phyloP scores from a whole-genome alignment of 2,797 vertebrate genomes.

The Anguilla obscura region DNA sequence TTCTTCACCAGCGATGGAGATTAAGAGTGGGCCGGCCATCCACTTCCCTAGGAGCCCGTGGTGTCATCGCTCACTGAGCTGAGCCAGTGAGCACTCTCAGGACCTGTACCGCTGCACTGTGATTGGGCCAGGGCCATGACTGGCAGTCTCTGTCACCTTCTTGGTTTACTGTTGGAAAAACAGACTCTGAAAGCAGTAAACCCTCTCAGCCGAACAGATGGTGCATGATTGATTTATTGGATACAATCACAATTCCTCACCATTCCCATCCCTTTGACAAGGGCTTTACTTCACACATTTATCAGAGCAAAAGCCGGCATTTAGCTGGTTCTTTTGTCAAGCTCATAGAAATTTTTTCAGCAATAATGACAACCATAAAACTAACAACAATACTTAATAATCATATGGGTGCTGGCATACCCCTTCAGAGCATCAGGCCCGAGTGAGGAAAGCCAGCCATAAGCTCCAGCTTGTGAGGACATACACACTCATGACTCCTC shows the following conservation, averaged over 20 bases:
- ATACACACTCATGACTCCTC: neutral
- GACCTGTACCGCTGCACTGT: neutral
- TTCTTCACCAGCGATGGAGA: neutral
- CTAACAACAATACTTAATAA: neutral
- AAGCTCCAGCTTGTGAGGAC: neutral
- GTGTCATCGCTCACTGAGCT: neutral
- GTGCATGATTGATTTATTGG: constrained; percentile 27
- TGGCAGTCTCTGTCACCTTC: neutral
- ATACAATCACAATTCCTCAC: neutral
- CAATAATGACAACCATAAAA: neutral
- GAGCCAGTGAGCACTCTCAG: neutral
- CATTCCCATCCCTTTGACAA: neutral
- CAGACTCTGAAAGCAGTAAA: neutral
- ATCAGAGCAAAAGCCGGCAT: neutral
- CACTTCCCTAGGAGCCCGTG: neutral
- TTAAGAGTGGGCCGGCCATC: constrained; percentile 1
- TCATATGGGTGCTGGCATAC: neutral
- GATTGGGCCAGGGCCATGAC: neutral
- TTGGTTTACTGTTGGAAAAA: neutral
- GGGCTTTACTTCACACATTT: neutral
- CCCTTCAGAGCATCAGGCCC: neutral
- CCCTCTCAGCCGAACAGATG: constrained; percentile 30
- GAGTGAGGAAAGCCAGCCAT: neutral
- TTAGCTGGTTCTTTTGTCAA: neutral
- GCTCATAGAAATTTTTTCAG: neutral